A percentile compares a stretch with the other conserved stretches of the same genome.
phyloP scores from a whole-genome alignment of 2,888 invertebrate species.

The Lamellibrachia columna region DNA sequence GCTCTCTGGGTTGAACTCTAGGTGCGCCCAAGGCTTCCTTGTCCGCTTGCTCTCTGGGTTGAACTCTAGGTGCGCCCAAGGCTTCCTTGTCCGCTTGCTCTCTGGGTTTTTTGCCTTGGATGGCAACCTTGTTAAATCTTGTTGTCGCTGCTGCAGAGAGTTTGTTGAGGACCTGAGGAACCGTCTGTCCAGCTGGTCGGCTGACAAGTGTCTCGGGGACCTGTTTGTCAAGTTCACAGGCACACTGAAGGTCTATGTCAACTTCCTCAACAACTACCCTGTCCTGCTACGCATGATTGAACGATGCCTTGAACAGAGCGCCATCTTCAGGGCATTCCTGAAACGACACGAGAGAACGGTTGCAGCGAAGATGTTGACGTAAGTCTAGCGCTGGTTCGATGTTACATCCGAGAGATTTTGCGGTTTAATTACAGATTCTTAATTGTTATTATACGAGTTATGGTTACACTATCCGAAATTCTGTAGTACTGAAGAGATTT shows the following conservation, averaged over 20 bases:
- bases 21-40: too few relatives aligned
- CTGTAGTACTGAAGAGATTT: too few relatives aligned
- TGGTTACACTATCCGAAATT: too few relatives aligned
- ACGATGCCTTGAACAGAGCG: conserved; percentile 56
- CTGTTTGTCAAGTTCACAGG: conserved; percentile 60
- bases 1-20: too few relatives aligned
- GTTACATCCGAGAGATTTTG: not conserved
- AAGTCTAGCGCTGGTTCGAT: conserved; percentile 33
- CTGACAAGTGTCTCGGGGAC: conserved; percentile 60
- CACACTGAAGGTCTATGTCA: conserved; percentile 58
- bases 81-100: too few relatives aligned
- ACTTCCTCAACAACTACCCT: conserved; percentile 62
- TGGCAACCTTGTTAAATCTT: not conserved
- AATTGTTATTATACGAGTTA: too few relatives aligned
- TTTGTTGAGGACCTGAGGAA: conserved; percentile 55
- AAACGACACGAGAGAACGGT: conserved; percentile 56
- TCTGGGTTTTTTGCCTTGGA: too few relatives aligned
- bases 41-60: too few relatives aligned
- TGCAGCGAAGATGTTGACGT: conserved; percentile 60
- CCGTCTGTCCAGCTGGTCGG: conserved; percentile 55
- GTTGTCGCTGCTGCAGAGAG: conserved; percentile 43
- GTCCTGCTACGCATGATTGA: conserved; percentile 58
- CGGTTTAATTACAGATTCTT: not conserved
- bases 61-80: too few relatives aligned
- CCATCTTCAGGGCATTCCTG: conserved; percentile 60